A percentile compares a stretch with the other conserved stretches of the same genome.
These are phyloP conservation scores for Mystacides longicornis DNA, from an alignment of 2,888 invertebrate species.

Conservation along the genomic window DNA sequence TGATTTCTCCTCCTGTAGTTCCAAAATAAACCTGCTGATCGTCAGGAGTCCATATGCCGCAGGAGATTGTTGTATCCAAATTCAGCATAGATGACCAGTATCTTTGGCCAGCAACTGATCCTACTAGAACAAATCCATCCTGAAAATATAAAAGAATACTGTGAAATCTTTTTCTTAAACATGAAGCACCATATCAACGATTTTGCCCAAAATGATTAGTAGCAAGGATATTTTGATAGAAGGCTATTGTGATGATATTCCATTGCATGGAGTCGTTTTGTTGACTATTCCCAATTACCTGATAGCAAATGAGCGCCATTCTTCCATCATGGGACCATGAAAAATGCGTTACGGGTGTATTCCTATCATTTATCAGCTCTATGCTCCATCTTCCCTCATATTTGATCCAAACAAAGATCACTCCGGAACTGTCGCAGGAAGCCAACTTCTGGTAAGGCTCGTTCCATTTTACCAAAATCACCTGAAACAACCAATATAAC, in stretches of 20 bases:
- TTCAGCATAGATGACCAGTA: conserved; percentile 98
- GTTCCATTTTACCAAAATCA: conserved; percentile 95
- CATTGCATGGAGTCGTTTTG: no score
- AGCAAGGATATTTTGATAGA: no score
- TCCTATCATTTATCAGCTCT: conserved; percentile 96
- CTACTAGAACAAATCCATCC: conserved; percentile 97
- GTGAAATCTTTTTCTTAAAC: no score
- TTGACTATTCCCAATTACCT: conserved; percentile 54
- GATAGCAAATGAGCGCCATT: conserved; percentile 97
- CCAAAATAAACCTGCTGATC: conserved; percentile 97
- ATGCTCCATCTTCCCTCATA: conserved; percentile 99
- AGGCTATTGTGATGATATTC: no score
- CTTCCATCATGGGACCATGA: conserved; percentile 98
- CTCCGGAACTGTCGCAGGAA: conserved; percentile 94
- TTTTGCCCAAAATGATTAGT: no score
- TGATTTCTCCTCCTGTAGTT: conserved; percentile 88
- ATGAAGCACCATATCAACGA: no score
- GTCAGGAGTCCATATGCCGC: conserved; percentile 97
- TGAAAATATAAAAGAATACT: conserved; percentile 34
- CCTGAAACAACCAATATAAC: conserved; percentile 52
- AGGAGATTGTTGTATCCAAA: conserved; percentile 87
- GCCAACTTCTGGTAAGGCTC: conserved; percentile 96
- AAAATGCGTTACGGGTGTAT: conserved; percentile 95
- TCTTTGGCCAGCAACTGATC: conserved; percentile 93
- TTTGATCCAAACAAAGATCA: conserved; percentile 99